A percentile compares a stretch with the other conserved stretches of the same genome.
These are phyloP conservation scores for Uloborus plumipes DNA, from an alignment of 2,888 invertebrate species.

Conservation along the genomic window DNA sequence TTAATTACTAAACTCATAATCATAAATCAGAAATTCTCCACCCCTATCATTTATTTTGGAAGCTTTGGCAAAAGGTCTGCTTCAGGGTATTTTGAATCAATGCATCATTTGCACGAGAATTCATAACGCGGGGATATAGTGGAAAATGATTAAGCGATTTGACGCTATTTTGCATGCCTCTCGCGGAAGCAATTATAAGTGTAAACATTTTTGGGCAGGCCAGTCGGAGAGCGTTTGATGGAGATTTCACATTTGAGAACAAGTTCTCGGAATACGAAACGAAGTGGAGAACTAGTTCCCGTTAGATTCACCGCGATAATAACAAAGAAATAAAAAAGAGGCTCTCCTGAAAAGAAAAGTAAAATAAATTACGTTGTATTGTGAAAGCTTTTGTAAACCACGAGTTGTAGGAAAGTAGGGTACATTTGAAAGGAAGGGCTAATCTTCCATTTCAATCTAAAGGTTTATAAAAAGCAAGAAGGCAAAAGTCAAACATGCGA, in stretches of 20 bases:
- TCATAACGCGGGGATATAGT: neutral
- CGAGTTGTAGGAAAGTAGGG: slow-evolving; percentile 45
- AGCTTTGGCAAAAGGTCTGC: too few relatives aligned
- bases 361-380: slow-evolving; percentile 9
- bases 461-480: slow-evolving; percentile 29
- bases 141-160: too few relatives aligned
- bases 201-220: too few relatives aligned
- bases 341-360: slow-evolving; percentile 23
- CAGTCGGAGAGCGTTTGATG: neutral
- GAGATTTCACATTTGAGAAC: neutral
- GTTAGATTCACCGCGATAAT: slow-evolving; percentile 11
- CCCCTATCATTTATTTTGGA: too few relatives aligned
- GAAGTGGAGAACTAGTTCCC: slow-evolving; percentile 21
- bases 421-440: slow-evolving; percentile 37
- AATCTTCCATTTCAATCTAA: slow-evolving; percentile 55
- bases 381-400: slow-evolving; percentile 1
- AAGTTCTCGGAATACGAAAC: slow-evolving; percentile 3
- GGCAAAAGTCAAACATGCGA: slow-evolving; percentile 34
- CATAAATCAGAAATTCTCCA: too few relatives aligned
- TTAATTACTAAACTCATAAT: too few relatives aligned
- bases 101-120: neutral
- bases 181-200: slow-evolving; percentile 4
- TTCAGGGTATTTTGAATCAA: too few relatives aligned
- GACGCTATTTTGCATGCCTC: neutral
- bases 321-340: slow-evolving; percentile 33